Base-by-base conservation (phyloP, 2,113 vertebrate genomes). In the Podilymbus podiceps region DNA sequence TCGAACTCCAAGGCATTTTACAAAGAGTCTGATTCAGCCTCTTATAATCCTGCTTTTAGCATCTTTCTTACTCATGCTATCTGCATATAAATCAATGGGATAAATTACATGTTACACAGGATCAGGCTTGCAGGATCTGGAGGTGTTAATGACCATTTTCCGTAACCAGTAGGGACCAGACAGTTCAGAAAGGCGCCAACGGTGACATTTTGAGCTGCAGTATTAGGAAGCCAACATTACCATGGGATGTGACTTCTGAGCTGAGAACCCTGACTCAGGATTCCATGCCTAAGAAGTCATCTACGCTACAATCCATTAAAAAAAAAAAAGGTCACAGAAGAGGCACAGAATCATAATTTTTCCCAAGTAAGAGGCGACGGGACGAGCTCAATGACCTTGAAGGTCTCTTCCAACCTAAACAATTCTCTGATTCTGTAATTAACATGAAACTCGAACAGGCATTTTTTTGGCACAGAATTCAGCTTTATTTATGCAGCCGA, bases 61-160 rank as follows among this genome's bases (percentile, higher is more conserved):
- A 72, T 53, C 30, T 91, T 94, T 53, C 30, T 91, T 94, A 76
- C 71, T 93, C 88, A 79, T 27, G 35, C 38, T 63, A 81, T 90
- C 74, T 88, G 92, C 93, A 88, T 90, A 77, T 63, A 89, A 95
- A 95, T 80, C 86, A 80, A 38, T 10, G 72, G n/a, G n/a, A 69
- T 67, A 80, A 89, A 95, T 77, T 38, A 74, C 55, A 25, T 4
- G 21, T 72, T 83, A 50, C 67, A 63, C 79, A 90, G 75, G 88
- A 96, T 47, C 15, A 28, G 79, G 50, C 85, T 86, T 95, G 93
- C 59, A 90, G 52, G 72, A 84, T 44, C 31, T 59, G 46, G 42
- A 93, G 79, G 83, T 88, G 86, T 71, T 93, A 67, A 88, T 46
- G 50, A 59, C 67, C 35, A 66, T 85, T 52, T 80, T 38, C 82